phyloP scores from a whole-genome alignment of 1,140 invertebrate genomes.

The Aradophagus sp. region DNA sequence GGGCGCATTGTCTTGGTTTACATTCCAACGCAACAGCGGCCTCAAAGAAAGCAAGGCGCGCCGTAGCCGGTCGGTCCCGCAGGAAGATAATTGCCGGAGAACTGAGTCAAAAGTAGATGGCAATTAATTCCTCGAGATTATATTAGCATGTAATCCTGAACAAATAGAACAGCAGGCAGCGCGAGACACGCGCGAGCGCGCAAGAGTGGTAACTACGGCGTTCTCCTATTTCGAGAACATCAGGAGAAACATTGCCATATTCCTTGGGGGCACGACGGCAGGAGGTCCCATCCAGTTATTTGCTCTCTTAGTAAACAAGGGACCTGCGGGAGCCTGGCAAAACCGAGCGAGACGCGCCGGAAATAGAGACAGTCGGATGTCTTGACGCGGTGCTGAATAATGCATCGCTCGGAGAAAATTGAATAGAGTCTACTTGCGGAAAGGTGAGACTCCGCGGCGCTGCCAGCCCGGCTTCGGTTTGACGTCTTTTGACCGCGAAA shows the following conservation, averaged over 20 bases:
- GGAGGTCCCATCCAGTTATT: slow-evolving; percentile 60
- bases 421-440: slow-evolving; percentile 59
- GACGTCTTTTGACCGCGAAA: slow-evolving; percentile 34
- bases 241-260: slow-evolving; percentile 51
- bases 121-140: slow-evolving; percentile 57
- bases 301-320: slow-evolving; percentile 63
- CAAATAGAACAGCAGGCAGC: slow-evolving; percentile 52
- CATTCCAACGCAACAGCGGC: no score
- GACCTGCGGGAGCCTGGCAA: slow-evolving; percentile 49
- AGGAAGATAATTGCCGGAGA: slow-evolving; percentile 41
- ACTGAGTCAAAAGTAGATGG: slow-evolving; percentile 43
- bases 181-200: slow-evolving; percentile 37
- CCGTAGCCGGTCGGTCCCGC: slow-evolving; percentile 15
- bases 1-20: no score
- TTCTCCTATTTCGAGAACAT: slow-evolving; percentile 52
- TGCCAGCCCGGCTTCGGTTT: slow-evolving; percentile 17
- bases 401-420: slow-evolving; percentile 64
- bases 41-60: slow-evolving; percentile 27
- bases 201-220: slow-evolving; percentile 44
- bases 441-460: slow-evolving; percentile 14
- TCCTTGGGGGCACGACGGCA: slow-evolving; percentile 42
- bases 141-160: slow-evolving; percentile 61
- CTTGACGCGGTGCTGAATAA: slow-evolving; percentile 65
- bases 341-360: slow-evolving; percentile 46
- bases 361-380: slow-evolving; percentile 66